phyloP scores from a whole-genome alignment of 2,797 vertebrate species.

The Hapalemur alaotrensis region DNA sequence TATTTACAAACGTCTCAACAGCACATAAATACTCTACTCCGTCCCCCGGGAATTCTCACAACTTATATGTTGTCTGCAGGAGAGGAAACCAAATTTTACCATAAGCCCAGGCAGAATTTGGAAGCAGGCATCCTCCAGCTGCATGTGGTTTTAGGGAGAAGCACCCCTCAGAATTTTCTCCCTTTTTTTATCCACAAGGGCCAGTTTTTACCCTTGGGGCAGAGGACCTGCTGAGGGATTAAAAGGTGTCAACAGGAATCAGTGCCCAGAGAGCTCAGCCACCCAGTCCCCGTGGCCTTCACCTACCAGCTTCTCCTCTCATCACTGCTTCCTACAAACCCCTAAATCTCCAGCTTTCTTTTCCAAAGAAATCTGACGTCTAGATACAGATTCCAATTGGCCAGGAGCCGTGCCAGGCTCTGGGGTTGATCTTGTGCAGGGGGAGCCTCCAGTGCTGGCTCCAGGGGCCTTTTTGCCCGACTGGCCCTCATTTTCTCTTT shows the following conservation, averaged over 20 bases:
- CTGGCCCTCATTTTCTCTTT: constrained; percentile 46
- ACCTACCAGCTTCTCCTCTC: not conserved
- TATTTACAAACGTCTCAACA: not conserved
- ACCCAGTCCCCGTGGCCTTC: not conserved
- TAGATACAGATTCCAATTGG: not conserved
- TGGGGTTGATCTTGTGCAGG: not conserved
- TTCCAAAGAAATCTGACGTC: not conserved
- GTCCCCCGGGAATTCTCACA: not conserved
- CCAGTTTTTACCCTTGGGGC: not conserved
- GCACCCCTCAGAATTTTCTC: not conserved
- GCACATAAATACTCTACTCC: not conserved
- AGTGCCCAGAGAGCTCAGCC: fast-evolving
- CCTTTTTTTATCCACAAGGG: fast-evolving
- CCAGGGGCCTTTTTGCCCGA: not conserved
- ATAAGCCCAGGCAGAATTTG: not conserved
- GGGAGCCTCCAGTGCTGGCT: not conserved
- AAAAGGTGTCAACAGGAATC: not conserved
- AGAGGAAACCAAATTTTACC: not conserved
- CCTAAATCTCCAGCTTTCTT: not conserved
- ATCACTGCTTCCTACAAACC: fast-evolving
- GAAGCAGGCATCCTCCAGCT: fast-evolving
- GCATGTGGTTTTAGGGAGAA: not conserved
- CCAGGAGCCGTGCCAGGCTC: too few relatives aligned
- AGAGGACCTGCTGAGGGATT: too few relatives aligned
- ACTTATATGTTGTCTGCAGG: not conserved